Evolutionary conservation across 2,888 invertebrate genomes (phyloP), one percentile per base, ranked within the genome.

Genomic region (Tenthredo livida): DNA sequence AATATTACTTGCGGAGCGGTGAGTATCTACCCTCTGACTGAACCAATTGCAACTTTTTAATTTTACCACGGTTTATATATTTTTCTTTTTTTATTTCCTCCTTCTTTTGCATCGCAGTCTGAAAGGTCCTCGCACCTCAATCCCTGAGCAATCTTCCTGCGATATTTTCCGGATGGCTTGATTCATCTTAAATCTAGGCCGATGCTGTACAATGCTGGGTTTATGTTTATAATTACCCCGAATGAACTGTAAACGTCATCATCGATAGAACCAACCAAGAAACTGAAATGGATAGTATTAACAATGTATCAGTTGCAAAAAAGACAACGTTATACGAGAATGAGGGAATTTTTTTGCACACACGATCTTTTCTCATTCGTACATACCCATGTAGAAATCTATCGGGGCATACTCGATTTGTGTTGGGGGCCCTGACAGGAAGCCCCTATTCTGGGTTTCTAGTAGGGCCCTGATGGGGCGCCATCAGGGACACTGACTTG

Each of bases 131-230:
- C 2, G 58, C 7, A 58, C 6, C 10, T 58, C n/a, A 21, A 58
- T 29, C 70, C 70, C 17, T 70, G 29, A n/a, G 40, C 40, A 40
- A 72, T 40, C 6, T 72, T 72, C n/a, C n/a, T 72, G 72, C n/a
- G 40, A 72, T 72, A 72, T 72, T n/a, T 72, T 72, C n/a, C 10
- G 21, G 40, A n/a, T 40, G 40, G 15, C 40, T 40, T 25, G 0
- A 40, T 7, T 72, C 72, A 40, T 21, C 40, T 72, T 0, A 40
- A 40, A n/a, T 72, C 40, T 10, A 72, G 72, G 40, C 40, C 40
- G 40, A 72, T 40, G 37, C n/a, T 33, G 33, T 10, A 29, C 65
- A 65, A 65, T 21, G 10, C 25, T n/a, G 21, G 65, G 67, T 15
- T 67, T 17, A 25, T 67, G 67, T 15, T 67, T 17, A 25, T 67